Evolutionary conservation across 2,888 invertebrate genomes (phyloP).

Genomic region (Girardia tigrina): DNA sequence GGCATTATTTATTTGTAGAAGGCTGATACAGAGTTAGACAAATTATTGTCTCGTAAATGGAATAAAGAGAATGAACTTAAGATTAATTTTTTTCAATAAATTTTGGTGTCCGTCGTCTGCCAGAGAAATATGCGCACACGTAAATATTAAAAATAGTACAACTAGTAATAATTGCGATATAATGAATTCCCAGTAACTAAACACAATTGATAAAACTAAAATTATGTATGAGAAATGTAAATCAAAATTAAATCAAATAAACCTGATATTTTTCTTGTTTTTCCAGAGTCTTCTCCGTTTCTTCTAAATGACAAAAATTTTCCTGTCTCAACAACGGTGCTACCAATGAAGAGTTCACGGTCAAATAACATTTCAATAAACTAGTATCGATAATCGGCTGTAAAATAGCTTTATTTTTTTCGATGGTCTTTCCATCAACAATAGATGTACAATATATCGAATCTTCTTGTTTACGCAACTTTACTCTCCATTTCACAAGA

Average conservation of each 20-base stretch:
- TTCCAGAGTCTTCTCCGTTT: background rate
- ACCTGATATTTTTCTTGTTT: constrained; percentile 1
- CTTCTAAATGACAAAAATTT: background rate
- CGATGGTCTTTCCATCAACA: background rate
- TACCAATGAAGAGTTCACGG: background rate
- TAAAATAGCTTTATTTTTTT: background rate
- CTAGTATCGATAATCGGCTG: background rate
- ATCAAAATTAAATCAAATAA: background rate
- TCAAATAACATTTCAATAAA: background rate
- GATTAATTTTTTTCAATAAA: no score
- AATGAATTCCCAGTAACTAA: no score
- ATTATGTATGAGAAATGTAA: no score
- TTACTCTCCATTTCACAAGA: background rate
- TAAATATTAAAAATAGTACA: no score
- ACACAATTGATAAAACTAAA: no score
- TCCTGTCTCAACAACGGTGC: constrained; percentile 1
- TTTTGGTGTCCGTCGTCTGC: no score
- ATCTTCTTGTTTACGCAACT: background rate
- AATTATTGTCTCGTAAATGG: no score
- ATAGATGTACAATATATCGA: background rate
- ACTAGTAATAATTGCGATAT: no score
- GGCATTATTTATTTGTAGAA: no score
- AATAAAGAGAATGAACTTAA: no score
- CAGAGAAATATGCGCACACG: no score
- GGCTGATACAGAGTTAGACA: no score